Evolutionary conservation across 1,140 invertebrate species (phyloP), one percentile per base, ranked within the genome.

Genomic region (Formica exsecta): DNA sequence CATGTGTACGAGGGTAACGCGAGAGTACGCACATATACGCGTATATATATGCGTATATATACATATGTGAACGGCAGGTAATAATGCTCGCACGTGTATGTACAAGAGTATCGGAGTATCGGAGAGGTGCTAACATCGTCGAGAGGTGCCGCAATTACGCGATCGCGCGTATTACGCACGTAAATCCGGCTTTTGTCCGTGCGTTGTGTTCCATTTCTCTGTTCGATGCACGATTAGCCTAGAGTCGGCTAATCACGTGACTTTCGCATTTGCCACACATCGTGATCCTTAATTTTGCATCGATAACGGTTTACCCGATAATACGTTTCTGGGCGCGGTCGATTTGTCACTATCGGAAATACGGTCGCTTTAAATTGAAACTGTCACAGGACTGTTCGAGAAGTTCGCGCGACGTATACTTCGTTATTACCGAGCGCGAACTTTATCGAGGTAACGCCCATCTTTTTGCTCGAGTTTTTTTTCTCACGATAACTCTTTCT

Each of bases 341-440:
- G 22, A 80, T 80, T 80, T 80, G 70, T 71, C 48, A 80, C 77
- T 22, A 80, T 80, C 32, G 48, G 48, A 80, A 80, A 80, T 80
- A 80, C 77, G 77, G 48, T 71, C 41, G 77, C 36, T 51, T 80
- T 70, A 80, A 80, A 80, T 80, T 80, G 65, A 57, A 70, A 22
- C 68, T 32, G 44, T 80, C 77, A 48, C n/a, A 48, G 22, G 16
- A 3, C 2, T 32, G 76, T 44, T 22, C 7, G 76, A 57, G 36
- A 70, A 80, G 64, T 80, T 70, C 22, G 65, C 38, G 22, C 57
- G 57, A 61, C 36, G n/a, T 13, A 48, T 66, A 70, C 32, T 80
- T 70, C 64, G 32, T 54, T 38, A 25, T 25, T 29, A 48, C 44
- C 44, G 65, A 25, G 64, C 0, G 64, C 44, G 44, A 57, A 80